phyloP scores from a whole-genome alignment of 2,888 invertebrate species.

The Drosophila dives region DNA sequence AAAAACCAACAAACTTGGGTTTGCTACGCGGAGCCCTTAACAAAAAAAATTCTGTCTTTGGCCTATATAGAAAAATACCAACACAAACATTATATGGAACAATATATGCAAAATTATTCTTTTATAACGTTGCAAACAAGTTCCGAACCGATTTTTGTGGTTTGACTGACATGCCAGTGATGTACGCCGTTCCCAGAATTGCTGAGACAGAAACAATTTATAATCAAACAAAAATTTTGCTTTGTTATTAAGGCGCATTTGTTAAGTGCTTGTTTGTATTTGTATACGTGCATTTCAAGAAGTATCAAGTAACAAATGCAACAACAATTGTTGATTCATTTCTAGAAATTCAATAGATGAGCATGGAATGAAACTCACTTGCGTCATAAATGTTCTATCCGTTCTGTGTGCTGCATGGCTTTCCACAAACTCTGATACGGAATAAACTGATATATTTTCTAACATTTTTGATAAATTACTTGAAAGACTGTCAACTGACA shows the following conservation, averaged over 20 bases:
- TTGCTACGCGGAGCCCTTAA: background rate
- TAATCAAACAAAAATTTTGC: slow-evolving; percentile 1
- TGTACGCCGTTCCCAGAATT: slow-evolving; percentile 42
- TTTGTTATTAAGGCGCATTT: slow-evolving; percentile 2
- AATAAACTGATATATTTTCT: slow-evolving; percentile 71
- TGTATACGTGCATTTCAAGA: background rate
- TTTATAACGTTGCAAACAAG: slow-evolving; percentile 21
- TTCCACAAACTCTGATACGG: slow-evolving; percentile 80
- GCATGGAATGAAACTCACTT: slow-evolving; percentile 53
- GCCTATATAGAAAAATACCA: background rate
- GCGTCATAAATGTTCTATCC: slow-evolving; percentile 25
- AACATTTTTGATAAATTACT: slow-evolving; percentile 61
- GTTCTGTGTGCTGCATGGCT: slow-evolving; percentile 46
- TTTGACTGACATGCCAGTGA: slow-evolving; percentile 17
- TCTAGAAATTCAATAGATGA: slow-evolving; percentile 7
- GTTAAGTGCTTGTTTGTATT: background rate
- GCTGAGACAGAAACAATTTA: slow-evolving; percentile 12
- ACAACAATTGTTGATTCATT: slow-evolving; percentile 9
- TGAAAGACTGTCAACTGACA: slow-evolving; percentile 20
- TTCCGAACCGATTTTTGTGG: slow-evolving; percentile 4
- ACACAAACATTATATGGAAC: background rate
- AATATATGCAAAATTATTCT: slow-evolving; percentile 11
- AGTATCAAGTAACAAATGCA: slow-evolving; percentile 9
- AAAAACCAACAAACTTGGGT: background rate
- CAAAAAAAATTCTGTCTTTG: background rate